Base-by-base conservation (phyloP, 2,797 vertebrate genomes). In the Macrochelys suwanniensis region DNA sequence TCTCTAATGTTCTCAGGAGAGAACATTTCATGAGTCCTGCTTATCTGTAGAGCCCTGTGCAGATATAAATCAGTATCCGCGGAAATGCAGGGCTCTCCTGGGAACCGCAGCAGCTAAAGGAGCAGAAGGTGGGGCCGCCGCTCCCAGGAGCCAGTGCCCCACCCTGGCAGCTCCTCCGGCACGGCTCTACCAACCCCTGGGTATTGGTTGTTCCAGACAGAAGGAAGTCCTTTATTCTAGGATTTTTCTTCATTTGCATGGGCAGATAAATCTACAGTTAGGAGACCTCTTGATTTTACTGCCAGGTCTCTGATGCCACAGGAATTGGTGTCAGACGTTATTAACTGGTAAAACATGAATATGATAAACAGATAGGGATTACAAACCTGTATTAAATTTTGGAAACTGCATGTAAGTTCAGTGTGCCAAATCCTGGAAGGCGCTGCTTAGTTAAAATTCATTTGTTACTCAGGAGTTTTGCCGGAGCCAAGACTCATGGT, bases 401-500 rank as follows among this genome's bases (percentile, higher is more conserved):
- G 82, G 85, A 92, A 93, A 50, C 59, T 95, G 94, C 19, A 5
- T 71, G 19, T 11, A 71, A 71, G 21, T 71, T 71, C n/a, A 37
- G 65, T 71, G n/a, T 42, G n/a, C 91, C 88, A 21, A 85, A 95
- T 56, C 89, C 93, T 83, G 37, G 93, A 96, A 92, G 79, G 91
- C 89, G 28, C 68, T 88, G 84, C 80, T 71, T 93, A 33, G 78
- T 91, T 93, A 88, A 7, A 19, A 9, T 79, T 68, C 88, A 89
- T 79, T 83, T 61, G 87, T 95, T 94, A 95, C 94, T 96, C 85
- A 37, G 86, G 91, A 94, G 89, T 87, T 77, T 92, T 94, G 94
- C 91, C 28, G 54, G 88, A 76, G 50, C 87, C 87, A 86, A 89
- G 82, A 17, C 89, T 85, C 85, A 61, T 71, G 89, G 92, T 84